phyloP scores from a whole-genome alignment of 2,888 invertebrate genomes.

The Euspilapteryx auroguttella region DNA sequence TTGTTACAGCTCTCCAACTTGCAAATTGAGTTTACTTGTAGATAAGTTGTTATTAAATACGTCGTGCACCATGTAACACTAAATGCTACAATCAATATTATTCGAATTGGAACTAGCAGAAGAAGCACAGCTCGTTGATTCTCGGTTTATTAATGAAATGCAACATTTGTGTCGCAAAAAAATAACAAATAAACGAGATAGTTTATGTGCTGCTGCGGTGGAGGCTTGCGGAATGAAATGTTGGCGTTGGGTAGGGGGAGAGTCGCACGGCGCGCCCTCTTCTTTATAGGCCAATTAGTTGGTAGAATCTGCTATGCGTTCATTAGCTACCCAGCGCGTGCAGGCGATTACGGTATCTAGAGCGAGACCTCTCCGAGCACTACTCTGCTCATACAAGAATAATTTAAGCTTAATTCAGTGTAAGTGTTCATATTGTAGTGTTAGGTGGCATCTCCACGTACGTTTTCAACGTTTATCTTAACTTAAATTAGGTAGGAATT shows the following conservation, averaged over 20 bases:
- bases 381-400: conserved; percentile 7
- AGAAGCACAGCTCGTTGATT: not conserved
- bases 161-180: conserved; percentile 3
- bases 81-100: not conserved
- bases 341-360: conserved; percentile 16
- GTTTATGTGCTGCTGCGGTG: conserved; percentile 6
- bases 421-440: conserved; percentile 23
- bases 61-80: not conserved
- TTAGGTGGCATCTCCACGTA: conserved; percentile 18
- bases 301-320: conserved; percentile 26
- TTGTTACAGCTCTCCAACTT: conserved; percentile 4
- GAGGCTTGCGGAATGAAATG: conserved; percentile 22
- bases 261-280: conserved; percentile 17
- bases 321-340: conserved; percentile 23
- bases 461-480: too few species aligned
- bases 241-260: conserved; percentile 12
- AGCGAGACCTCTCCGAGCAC: too few species aligned
- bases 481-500: too few species aligned
- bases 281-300: conserved; percentile 37
- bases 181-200: conserved; percentile 2
- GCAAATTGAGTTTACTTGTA: conserved; percentile 3
- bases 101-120: not conserved
- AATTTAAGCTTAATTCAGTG: conserved; percentile 23
- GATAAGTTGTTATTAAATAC: conserved; percentile 3
- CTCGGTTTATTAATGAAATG: not conserved